phyloP scores from a whole-genome alignment of 2,888 invertebrate species.

The Rhingia campestris region DNA sequence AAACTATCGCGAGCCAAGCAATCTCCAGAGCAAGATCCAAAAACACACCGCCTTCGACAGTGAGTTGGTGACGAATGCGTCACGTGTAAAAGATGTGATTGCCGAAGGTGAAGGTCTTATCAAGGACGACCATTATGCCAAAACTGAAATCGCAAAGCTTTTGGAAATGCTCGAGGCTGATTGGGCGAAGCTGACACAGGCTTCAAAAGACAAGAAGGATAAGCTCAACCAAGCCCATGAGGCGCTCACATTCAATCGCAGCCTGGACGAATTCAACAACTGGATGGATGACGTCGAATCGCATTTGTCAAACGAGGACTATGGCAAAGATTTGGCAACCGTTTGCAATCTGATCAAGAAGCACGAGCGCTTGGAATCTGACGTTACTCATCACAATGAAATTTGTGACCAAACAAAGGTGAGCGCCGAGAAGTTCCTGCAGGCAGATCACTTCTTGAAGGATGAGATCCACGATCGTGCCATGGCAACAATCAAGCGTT shows the following conservation, averaged over 20 bases:
- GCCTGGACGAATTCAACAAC: slow-evolving; percentile 94
- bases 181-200: slow-evolving; percentile 93
- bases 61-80: slow-evolving; percentile 94
- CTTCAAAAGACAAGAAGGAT: slow-evolving; percentile 92
- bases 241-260: slow-evolving; percentile 93
- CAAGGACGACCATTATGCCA: slow-evolving; percentile 93
- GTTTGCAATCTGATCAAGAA: slow-evolving; percentile 92
- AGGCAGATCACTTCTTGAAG: slow-evolving; percentile 93
- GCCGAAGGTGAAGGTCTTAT: slow-evolving; percentile 90
- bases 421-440: slow-evolving; percentile 90
- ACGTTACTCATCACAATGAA: slow-evolving; percentile 92
- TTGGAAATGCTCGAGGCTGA: slow-evolving; percentile 92
- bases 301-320: slow-evolving; percentile 85
- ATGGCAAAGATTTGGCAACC: slow-evolving; percentile 93
- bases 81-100: slow-evolving; percentile 91
- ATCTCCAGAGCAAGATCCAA: slow-evolving; percentile 97
- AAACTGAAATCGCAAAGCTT: slow-evolving; percentile 91
- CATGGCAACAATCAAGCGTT: slow-evolving; percentile 86
- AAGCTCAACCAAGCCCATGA: slow-evolving; percentile 95
- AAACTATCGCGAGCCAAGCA: slow-evolving; percentile 96
- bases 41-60: slow-evolving; percentile 98
- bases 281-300: slow-evolving; percentile 96
- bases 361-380: slow-evolving; percentile 92
- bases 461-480: slow-evolving; percentile 92
- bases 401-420: slow-evolving; percentile 91